These are phyloP conservation scores for Spicauda simplicius DNA, from an alignment of 2,888 invertebrate genomes.

Conservation along the genomic window DNA sequence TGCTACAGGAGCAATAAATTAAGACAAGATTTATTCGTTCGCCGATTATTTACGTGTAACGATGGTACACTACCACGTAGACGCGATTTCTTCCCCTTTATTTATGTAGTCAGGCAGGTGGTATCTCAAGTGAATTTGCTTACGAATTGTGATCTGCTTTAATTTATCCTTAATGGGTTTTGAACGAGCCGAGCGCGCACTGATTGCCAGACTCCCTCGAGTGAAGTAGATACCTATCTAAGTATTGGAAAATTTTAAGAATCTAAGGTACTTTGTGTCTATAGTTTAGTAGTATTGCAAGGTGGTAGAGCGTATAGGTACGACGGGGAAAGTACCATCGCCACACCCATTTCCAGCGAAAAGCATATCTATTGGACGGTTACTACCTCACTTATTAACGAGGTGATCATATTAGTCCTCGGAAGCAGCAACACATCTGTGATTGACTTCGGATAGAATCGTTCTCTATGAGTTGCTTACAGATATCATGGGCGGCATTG, in stretches of 20 bases:
- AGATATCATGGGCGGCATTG: no score
- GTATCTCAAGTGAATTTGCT: constrained; percentile 56
- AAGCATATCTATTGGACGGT: no score
- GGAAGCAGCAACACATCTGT: no score
- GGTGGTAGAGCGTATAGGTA: no score
- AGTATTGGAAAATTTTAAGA: neutral
- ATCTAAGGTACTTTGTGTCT: neutral
- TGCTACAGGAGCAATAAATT: constrained; percentile 7
- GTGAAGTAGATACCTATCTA: constrained; percentile 46
- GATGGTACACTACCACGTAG: constrained; percentile 12
- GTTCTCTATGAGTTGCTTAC: no score
- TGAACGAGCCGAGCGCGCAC: constrained; percentile 68
- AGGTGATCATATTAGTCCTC: no score
- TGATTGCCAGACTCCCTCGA: constrained; percentile 77
- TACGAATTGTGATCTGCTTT: constrained; percentile 69
- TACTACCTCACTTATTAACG: no score
- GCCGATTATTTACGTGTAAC: constrained; percentile 14
- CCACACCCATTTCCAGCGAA: no score
- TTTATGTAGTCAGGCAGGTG: constrained; percentile 46
- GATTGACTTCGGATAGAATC: no score
- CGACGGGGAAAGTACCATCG: no score
- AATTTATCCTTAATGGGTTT: constrained; percentile 79
- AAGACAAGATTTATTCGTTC: constrained; percentile 14
- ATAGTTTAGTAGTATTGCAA: no score
- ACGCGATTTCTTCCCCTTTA: constrained; percentile 33